phyloP scores from a whole-genome alignment of 2,113 vertebrate genomes.

The Mustela lutreola region DNA sequence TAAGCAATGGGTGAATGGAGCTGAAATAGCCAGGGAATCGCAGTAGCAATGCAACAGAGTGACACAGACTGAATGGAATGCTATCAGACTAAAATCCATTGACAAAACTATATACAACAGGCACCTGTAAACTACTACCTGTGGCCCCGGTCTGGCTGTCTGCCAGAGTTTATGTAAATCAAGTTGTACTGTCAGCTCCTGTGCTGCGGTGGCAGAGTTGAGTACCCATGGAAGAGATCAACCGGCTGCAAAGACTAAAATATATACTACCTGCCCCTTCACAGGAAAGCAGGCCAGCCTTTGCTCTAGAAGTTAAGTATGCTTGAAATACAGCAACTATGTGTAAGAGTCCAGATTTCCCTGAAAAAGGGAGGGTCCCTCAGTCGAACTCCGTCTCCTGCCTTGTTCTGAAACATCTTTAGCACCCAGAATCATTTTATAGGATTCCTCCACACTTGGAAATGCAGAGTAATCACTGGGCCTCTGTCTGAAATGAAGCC shows the following conservation, averaged over 20 bases:
- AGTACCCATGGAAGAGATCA: background rate
- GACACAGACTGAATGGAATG: background rate
- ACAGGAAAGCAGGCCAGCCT: background rate
- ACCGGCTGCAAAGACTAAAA: background rate
- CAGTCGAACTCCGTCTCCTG: background rate
- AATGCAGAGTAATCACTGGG: background rate
- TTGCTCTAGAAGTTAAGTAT: background rate
- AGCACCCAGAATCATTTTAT: constrained; percentile 1
- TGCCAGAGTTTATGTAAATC: background rate
- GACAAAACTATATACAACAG: background rate
- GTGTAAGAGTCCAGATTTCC: background rate
- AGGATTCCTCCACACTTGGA: background rate
- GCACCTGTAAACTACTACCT: background rate
- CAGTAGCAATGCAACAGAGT: background rate
- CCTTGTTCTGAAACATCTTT: background rate
- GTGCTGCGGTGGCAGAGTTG: background rate
- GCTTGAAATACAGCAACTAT: background rate
- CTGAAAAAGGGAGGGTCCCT: background rate
- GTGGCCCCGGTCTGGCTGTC: background rate
- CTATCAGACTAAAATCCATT: background rate
- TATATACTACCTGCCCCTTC: background rate
- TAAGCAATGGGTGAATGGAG: background rate
- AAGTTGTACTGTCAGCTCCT: background rate
- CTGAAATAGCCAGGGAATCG: background rate
- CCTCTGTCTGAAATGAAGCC: constrained; percentile 32